Percentiles rank a stretch among this genome's conserved stretches.
Conservation (phyloP, 1,140 invertebrate genomes). For the Nylanderia fulva region DNA sequence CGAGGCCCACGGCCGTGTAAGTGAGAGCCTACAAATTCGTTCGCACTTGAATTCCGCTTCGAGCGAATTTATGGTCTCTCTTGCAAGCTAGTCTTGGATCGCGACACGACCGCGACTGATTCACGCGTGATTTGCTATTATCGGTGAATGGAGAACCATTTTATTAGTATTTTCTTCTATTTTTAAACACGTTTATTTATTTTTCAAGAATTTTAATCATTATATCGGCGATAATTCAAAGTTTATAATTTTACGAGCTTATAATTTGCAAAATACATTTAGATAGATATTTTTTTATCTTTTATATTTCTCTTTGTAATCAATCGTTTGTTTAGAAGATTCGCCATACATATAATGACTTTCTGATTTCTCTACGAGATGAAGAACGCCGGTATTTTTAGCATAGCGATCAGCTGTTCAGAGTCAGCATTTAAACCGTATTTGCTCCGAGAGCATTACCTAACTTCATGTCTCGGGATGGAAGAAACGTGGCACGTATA, state of each 20-base stretch:
- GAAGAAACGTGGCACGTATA: conserved; percentile 49
- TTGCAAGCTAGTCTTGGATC: conserved; percentile 8
- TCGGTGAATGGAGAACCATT: too few species aligned
- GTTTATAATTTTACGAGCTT: too few species aligned
- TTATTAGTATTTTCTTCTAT: too few species aligned
- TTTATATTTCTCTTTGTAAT: too few species aligned
- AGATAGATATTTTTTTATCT: too few species aligned
- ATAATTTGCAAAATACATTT: background rate
- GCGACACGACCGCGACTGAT: background rate
- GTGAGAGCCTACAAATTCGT: conserved; percentile 83
- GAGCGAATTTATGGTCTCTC: conserved; percentile 76
- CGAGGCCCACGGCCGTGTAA: conserved; percentile 80
- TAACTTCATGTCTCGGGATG: conserved; percentile 57
- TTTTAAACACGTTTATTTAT: too few species aligned
- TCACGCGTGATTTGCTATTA: background rate
- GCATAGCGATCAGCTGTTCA: background rate
- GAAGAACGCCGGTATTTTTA: too few species aligned
- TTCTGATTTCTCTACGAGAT: too few species aligned
- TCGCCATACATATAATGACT: too few species aligned
- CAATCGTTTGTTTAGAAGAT: too few species aligned
- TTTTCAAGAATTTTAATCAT: too few species aligned
- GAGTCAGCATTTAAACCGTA: conserved; percentile 64
- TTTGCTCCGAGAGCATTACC: conserved; percentile 58
- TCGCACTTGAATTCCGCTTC: conserved; percentile 83
- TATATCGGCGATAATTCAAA: too few species aligned